Evolutionary conservation across 2,797 vertebrate genomes (phyloP).

Genomic region (Gymnothorax reevesii): DNA sequence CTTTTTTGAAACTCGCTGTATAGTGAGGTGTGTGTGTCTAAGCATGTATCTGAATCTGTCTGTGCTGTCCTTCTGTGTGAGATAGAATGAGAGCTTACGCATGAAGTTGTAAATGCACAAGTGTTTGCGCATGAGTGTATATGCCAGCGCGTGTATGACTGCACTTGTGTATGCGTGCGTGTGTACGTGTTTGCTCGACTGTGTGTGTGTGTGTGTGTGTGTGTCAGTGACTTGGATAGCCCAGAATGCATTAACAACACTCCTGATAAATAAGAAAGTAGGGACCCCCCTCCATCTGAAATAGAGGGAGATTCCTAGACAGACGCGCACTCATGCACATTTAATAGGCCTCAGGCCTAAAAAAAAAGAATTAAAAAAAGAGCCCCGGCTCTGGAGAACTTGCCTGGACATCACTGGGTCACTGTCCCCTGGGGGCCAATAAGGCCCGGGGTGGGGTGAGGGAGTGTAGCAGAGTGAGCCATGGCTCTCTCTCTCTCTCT

Average conservation of each 20-base stretch:
- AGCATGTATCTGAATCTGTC: no score
- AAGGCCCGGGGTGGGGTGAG: neutral
- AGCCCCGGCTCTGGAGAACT: neutral
- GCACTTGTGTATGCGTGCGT: neutral
- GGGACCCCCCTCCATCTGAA: slow-evolving; percentile 14
- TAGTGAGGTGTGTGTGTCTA: no score
- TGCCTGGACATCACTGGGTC: neutral
- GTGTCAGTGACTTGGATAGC: neutral
- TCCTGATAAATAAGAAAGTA: slow-evolving; percentile 63
- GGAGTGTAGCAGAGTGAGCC: neutral
- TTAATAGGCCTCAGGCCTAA: slow-evolving; percentile 67
- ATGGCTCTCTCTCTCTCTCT: neutral
- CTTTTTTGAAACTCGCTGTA: no score
- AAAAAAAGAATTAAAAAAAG: slow-evolving; percentile 44
- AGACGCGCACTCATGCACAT: slow-evolving; percentile 73
- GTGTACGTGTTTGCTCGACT: neutral
- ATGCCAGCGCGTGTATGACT: neutral
- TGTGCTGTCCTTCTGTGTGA: no score
- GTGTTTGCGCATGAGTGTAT: neutral
- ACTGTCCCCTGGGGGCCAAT: neutral
- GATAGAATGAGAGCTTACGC: no score
- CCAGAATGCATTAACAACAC: slow-evolving; percentile 48
- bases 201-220: neutral
- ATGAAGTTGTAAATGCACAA: no score
- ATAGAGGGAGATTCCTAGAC: slow-evolving; percentile 68